Percentiles rank a stretch among this genome's conserved stretches.
These are phyloP conservation scores for Ganaspis brasiliensis DNA, from an alignment of 2,888 invertebrate genomes.

Conservation along the genomic window DNA sequence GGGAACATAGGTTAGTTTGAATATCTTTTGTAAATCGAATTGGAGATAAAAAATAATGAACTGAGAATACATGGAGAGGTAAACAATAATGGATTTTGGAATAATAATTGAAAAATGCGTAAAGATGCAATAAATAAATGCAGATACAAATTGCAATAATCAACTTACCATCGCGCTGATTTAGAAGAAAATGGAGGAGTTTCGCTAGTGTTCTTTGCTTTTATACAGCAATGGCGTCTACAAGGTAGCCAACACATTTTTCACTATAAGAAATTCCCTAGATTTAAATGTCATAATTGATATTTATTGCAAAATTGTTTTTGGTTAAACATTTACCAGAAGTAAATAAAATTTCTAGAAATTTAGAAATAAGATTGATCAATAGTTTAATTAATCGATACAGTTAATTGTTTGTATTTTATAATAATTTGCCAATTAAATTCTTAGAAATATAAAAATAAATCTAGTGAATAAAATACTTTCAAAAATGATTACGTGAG, in stretches of 20 bases:
- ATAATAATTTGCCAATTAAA: no score
- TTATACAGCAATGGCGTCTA: background rate
- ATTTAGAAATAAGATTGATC: no score
- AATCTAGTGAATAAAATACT: background rate
- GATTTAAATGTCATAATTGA: background rate
- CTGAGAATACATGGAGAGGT: background rate
- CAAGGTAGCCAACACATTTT: background rate
- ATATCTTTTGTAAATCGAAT: background rate
- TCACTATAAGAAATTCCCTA: background rate
- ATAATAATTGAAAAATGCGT: background rate
- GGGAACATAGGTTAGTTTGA: background rate
- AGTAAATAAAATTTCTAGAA: no score
- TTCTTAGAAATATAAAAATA: no score
- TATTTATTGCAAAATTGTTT: no score
- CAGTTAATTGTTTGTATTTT: no score
- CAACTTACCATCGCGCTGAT: constrained; percentile 69
- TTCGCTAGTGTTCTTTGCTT: background rate
- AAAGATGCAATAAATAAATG: constrained; percentile 12
- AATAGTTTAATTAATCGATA: no score
- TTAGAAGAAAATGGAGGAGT: constrained; percentile 72
- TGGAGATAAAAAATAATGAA: background rate
- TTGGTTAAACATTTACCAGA: no score
- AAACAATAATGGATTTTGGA: background rate
- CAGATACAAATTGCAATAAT: background rate
- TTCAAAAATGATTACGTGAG: background rate